Percentiles rank a stretch among this genome's conserved stretches.
These are phyloP conservation scores for Lagocephalus sceleratus DNA, from an alignment of 2,797 vertebrate species.

Conservation along the genomic window DNA sequence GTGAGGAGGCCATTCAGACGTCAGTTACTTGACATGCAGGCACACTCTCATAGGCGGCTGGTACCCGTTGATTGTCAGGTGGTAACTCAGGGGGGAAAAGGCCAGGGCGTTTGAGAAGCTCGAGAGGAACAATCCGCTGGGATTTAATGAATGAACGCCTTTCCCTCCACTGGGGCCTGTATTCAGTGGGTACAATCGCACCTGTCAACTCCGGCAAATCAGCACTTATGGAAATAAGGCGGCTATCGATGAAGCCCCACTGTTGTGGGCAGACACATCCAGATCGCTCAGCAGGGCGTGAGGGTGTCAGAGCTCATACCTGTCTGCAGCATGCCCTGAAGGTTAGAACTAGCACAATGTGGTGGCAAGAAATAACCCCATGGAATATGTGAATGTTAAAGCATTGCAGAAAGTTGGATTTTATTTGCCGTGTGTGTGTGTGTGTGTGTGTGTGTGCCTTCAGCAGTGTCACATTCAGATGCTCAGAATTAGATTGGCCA, in stretches of 20 bases:
- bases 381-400: too few relatives aligned
- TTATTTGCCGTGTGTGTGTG: too few relatives aligned
- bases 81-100: slow-evolving; percentile 67
- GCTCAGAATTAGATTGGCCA: too few relatives aligned
- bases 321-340: too few relatives aligned
- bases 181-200: slow-evolving; percentile 59
- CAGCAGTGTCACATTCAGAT: too few relatives aligned
- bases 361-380: too few relatives aligned
- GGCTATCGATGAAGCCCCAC: slow-evolving; percentile 18
- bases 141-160: slow-evolving; percentile 54
- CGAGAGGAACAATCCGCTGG: slow-evolving; percentile 37
- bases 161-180: slow-evolving; percentile 42
- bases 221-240: slow-evolving; percentile 34
- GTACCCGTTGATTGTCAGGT: slow-evolving; percentile 73
- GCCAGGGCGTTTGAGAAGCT: slow-evolving; percentile 71
- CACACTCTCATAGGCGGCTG: slow-evolving; percentile 64
- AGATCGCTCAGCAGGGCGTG: slow-evolving; percentile 27
- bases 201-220: slow-evolving; percentile 61
- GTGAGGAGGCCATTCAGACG: slow-evolving; percentile 70
- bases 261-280: slow-evolving; percentile 31
- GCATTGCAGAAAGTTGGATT: too few relatives aligned
- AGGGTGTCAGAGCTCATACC: slow-evolving; percentile 7
- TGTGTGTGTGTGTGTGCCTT: too few relatives aligned
- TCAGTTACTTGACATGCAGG: slow-evolving; percentile 65
- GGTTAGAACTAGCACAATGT: too few relatives aligned